Evolutionary conservation across 2,888 invertebrate species (phyloP).

Genomic region (Thysanoteuthis rhombus): DNA sequence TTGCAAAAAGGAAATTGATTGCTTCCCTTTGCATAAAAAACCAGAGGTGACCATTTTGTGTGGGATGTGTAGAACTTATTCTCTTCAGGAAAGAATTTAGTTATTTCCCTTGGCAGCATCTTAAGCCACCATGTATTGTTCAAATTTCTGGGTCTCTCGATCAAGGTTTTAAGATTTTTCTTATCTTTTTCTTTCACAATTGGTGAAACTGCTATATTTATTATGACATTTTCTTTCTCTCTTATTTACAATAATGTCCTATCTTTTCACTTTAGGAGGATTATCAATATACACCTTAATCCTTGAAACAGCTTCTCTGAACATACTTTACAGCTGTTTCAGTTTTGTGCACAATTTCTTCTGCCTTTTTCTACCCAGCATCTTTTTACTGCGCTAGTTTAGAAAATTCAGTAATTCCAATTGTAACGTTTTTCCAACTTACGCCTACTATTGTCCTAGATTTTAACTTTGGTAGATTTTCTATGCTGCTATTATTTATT

Average conservation of each 20-base stretch:
- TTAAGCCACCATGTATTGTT: background rate
- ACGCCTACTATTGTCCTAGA: background rate
- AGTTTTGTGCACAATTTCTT: background rate
- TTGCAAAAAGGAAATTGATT: background rate
- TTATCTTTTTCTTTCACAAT: too few species aligned
- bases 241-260: background rate
- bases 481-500: background rate
- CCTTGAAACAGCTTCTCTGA: background rate
- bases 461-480: background rate
- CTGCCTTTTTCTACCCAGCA: too few species aligned
- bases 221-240: too few species aligned
- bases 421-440: background rate
- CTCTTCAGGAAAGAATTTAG: background rate
- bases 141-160: too few species aligned
- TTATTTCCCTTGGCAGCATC: background rate
- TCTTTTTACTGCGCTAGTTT: too few species aligned
- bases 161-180: too few species aligned
- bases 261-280: background rate
- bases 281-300: background rate
- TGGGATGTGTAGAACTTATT: background rate
- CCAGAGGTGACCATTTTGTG: too few species aligned
- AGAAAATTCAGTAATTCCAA: background rate
- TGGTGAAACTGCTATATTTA: too few species aligned
- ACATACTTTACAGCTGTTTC: background rate
- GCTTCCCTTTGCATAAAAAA: background rate